Percentiles rank a stretch among this genome's conserved stretches.
Conservation (phyloP, 2,888 invertebrate species). For the Hypolimnas misippus region DNA sequence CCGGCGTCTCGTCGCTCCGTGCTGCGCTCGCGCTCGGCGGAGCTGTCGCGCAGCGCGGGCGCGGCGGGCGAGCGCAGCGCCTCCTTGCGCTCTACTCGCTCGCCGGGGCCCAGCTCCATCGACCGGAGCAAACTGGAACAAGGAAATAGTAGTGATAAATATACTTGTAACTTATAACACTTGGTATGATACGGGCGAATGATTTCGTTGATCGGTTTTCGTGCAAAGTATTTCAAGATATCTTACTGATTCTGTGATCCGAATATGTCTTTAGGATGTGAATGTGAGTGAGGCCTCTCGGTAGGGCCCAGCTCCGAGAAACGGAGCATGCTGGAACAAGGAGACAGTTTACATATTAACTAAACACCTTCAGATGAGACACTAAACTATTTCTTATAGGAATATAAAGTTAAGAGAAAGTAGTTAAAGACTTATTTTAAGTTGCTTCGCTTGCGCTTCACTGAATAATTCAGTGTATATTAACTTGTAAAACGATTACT, state of each 20-base stretch:
- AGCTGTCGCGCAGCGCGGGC: constrained; percentile 61
- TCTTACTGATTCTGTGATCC: constrained; percentile 48
- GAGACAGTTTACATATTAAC: constrained; percentile 24
- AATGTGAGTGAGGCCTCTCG: constrained; percentile 46
- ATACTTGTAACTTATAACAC: not conserved
- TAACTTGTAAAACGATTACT: not conserved
- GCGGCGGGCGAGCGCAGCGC: constrained; percentile 77
- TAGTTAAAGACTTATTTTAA: not conserved
- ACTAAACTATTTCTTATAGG: not conserved
- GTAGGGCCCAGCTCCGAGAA: constrained; percentile 84
- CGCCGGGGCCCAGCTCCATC: constrained; percentile 85
- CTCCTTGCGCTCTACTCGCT: constrained; percentile 74
- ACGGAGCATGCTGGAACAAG: constrained; percentile 85
- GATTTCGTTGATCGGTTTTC: not conserved
- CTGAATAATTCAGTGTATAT: no score
- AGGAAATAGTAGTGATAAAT: constrained; percentile 33
- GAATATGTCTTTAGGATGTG: constrained; percentile 47
- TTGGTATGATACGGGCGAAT: not conserved
- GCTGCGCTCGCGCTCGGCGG: constrained; percentile 69
- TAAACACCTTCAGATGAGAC: constrained; percentile 1
- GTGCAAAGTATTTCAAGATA: constrained; percentile 24
- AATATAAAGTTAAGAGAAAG: no score
- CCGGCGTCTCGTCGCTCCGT: constrained; percentile 73
- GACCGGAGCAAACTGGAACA: constrained; percentile 89
- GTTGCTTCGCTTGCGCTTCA: no score